Evolutionary conservation across 2,888 invertebrate species (phyloP).

Genomic region (Auanema sp.): DNA sequence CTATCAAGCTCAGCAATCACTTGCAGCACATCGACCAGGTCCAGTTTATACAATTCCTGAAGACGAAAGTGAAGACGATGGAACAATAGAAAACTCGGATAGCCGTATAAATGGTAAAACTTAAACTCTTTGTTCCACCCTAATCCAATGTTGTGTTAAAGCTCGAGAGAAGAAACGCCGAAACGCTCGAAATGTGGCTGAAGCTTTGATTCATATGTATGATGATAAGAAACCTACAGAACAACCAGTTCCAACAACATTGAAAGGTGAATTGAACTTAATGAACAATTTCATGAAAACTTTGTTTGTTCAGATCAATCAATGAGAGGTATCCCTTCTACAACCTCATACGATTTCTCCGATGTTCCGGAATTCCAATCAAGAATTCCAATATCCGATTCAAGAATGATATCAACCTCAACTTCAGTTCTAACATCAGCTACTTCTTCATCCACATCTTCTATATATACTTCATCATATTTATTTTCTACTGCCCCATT

Average conservation of each 20-base stretch:
- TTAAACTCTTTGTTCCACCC: neutral
- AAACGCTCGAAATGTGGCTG: conserved; percentile 17
- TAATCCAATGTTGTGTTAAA: conserved; percentile 3
- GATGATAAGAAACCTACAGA: neutral
- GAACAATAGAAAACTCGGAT: conserved; percentile 41
- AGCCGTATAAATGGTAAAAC: conserved; percentile 40
- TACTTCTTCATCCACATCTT: neutral
- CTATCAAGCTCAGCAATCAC: conserved; percentile 26
- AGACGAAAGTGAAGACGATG: conserved; percentile 59
- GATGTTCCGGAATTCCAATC: too few species aligned
- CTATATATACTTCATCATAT: conserved; percentile 18
- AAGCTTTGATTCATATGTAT: conserved; percentile 12
- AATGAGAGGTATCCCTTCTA: neutral
- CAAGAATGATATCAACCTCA: too few species aligned
- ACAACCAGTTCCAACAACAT: neutral
- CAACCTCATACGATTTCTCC: too few species aligned
- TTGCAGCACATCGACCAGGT: conserved; percentile 53
- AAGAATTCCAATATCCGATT: too few species aligned
- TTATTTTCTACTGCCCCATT: conserved; percentile 22
- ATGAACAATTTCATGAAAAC: neutral
- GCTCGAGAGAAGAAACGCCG: conserved; percentile 36
- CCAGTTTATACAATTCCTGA: conserved; percentile 64
- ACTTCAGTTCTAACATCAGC: neutral
- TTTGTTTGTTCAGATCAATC: neutral
- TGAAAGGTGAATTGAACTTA: neutral